Conservation (phyloP, 2,888 invertebrate species). For the Aproaerema taeniolella region DNA sequence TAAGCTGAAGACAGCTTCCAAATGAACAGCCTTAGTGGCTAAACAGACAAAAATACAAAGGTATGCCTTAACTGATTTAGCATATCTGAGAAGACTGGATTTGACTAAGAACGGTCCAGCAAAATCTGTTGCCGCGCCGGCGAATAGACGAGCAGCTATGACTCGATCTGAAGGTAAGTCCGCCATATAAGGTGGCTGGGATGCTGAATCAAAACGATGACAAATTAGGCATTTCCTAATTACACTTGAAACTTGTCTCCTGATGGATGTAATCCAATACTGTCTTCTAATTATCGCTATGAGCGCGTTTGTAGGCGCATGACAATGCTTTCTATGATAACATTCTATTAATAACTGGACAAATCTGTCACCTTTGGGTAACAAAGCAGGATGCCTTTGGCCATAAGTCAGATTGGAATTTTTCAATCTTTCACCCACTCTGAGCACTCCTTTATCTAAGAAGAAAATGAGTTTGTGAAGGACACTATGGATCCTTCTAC, state of each 20-base stretch:
- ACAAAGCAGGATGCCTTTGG: conserved; percentile 10
- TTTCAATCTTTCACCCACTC: no score
- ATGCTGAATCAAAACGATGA: no score
- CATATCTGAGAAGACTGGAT: conserved; percentile 4
- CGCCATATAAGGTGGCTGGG: no score
- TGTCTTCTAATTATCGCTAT: conserved; percentile 6
- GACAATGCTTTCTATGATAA: no score
- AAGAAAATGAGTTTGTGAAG: conserved; percentile 8
- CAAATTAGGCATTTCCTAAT: no score
- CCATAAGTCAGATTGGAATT: conserved; percentile 8
- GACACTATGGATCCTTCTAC: no score
- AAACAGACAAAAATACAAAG: conserved; percentile 14
- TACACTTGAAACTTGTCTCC: no score
- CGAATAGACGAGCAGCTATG: conserved; percentile 4
- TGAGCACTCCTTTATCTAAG: conserved; percentile 10
- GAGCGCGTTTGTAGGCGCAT: conserved; percentile 7
- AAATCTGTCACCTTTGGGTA: no score
- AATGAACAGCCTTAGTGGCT: conserved; percentile 16
- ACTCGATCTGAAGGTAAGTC: conserved; percentile 12
- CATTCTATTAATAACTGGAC: no score
- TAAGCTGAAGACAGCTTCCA: conserved; percentile 14
- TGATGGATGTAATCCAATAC: no score
- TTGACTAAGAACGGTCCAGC: conserved; percentile 14
- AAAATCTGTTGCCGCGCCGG: conserved; percentile 11
- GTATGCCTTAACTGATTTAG: conserved; percentile 8